Percentiles rank a stretch among this genome's conserved stretches.
Evolutionary conservation across 2,113 vertebrate species (phyloP).

Genomic region (Tamias sibiricus): DNA sequence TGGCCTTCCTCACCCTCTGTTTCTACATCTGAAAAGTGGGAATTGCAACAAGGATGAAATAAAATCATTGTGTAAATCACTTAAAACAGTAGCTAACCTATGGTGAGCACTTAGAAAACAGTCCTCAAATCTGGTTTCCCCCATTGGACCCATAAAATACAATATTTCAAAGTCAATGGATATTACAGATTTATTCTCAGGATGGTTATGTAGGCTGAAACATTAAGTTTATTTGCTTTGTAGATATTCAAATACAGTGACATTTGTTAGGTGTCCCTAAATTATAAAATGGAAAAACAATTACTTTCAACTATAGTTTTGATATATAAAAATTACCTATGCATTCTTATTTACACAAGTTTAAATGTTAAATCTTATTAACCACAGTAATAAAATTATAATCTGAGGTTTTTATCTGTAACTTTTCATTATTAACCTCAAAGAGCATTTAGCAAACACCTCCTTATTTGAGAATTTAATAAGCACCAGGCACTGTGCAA

Average conservation of each 20-base stretch:
- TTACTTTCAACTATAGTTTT: slow-evolving; percentile 26
- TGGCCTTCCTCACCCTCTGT: background rate
- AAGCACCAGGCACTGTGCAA: background rate
- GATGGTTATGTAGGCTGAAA: background rate
- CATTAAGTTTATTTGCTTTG: slow-evolving; percentile 23
- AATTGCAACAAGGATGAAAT: background rate
- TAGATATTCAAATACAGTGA: background rate
- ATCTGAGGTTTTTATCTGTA: slow-evolving; percentile 40
- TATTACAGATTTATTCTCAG: slow-evolving; percentile 2
- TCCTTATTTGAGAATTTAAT: slow-evolving; percentile 38
- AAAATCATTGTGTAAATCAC: background rate
- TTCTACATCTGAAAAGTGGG: background rate
- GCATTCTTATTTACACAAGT: slow-evolving; percentile 8
- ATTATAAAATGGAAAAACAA: slow-evolving; percentile 35
- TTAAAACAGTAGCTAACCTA: background rate
- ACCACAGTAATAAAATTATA: slow-evolving; percentile 36
- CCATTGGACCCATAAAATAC: background rate
- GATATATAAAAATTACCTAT: slow-evolving; percentile 35
- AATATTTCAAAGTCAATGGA: background rate
- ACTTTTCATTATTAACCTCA: slow-evolving; percentile 16
- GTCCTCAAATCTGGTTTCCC: background rate
- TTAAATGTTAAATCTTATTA: slow-evolving; percentile 53
- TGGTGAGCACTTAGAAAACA: background rate
- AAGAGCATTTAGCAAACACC: slow-evolving; percentile 24
- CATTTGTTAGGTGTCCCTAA: background rate